These are phyloP conservation scores for Centruroides sculpturatus DNA, from an alignment of 1,140 invertebrate genomes.

Conservation along the genomic window DNA sequence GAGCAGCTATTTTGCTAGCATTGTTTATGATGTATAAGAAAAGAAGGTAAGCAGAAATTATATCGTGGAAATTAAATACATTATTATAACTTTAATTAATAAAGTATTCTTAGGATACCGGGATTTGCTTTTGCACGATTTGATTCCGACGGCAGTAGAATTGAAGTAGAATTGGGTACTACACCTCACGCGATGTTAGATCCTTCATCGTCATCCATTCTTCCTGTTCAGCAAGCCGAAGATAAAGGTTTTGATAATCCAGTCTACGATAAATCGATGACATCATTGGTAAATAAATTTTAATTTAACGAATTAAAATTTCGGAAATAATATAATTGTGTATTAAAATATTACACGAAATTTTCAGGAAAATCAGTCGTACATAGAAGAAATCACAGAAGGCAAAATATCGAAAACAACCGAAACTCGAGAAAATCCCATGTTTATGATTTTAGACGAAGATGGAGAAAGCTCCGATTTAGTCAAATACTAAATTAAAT, in stretches of 20 bases:
- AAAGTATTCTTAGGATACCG: conserved; percentile 4
- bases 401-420: neutral
- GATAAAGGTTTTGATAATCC: conserved; percentile 13
- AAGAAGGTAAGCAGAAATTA: too few species aligned
- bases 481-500: too few species aligned
- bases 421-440: conserved; percentile 9
- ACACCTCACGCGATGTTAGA: conserved; percentile 15
- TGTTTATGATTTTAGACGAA: conserved; percentile 8
- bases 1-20: too few species aligned
- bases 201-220: neutral
- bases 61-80: too few species aligned
- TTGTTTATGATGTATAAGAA: too few species aligned
- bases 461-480: too few species aligned
- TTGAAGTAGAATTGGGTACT: conserved; percentile 15
- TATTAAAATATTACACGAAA: neutral
- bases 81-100: too few species aligned
- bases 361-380: neutral
- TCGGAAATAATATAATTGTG: neutral
- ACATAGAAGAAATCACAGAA: neutral
- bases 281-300: neutral
- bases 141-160: conserved; percentile 2
- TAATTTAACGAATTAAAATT: neutral
- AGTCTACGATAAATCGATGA: conserved; percentile 2
- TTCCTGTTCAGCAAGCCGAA: neutral
- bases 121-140: conserved; percentile 14